Base-by-base conservation (phyloP, 2,888 invertebrate species). In the Hemithea aestivaria region DNA sequence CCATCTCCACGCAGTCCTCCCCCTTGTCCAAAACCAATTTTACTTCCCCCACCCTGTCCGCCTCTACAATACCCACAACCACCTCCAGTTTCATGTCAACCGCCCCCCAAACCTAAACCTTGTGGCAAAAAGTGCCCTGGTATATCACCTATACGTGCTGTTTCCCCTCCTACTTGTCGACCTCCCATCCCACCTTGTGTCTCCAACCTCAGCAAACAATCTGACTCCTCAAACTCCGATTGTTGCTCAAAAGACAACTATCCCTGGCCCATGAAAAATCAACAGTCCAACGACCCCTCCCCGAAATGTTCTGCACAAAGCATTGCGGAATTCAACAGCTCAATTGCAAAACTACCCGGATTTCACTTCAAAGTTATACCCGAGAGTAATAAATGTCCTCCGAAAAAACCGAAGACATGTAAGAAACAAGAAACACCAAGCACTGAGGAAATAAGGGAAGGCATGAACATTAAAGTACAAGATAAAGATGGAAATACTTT, bases 401-500 rank as follows among this genome's bases (percentile, higher is more conserved):
- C 27, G 4, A 5, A 8, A 12, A 10, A 24, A 27, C 21, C 27
- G 1, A 27, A 26, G 23, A 29, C 31, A 25, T 7, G 16, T 3
- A 9, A 5, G n/a, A n/a, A n/a, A n/a, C n/a, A n/a, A n/a, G n/a
- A n/a, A n/a, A n/a, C n/a, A n/a, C n/a, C 63, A 7, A 77, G 70
- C 37, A 71, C 66, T 16, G 64, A 68, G 29, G 70, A 76, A 49
- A 69, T 71, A 23, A 59, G 69, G 52, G 66, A 72, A 42, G 54
- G 52, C 1, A 35, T 61, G 12, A 66, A 71, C 29, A 58, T 77
- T 7, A 76, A 72, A 53, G 69, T 76, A 1, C 57, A 65, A 58
- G 76, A 78, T 48, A 66, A 65, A 45, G 73, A 76, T 30, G 77
- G 77, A 1, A 43, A 53, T 27, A 78, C 76, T 10, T 45, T 80